Conservation (phyloP, 2,888 invertebrate species). For the Mythimna impura region DNA sequence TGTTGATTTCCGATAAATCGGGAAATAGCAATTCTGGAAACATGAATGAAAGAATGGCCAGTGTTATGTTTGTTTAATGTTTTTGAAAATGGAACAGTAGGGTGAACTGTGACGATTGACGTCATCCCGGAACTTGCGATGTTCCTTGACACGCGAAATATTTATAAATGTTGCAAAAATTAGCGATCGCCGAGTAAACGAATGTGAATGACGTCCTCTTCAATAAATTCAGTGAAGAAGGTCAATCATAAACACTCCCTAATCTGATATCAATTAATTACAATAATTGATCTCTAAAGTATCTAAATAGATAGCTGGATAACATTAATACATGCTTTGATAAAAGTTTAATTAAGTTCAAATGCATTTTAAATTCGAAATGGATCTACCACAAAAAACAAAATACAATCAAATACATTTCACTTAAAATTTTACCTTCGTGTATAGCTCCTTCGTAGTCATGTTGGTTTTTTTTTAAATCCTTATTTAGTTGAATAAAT, state of each 20-base stretch:
- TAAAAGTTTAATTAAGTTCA: conserved; percentile 37
- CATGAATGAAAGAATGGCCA: conserved; percentile 34
- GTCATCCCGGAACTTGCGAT: conserved; percentile 61
- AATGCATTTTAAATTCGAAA: conserved; percentile 64
- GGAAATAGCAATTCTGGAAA: conserved; percentile 20
- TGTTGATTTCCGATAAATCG: conserved; percentile 29
- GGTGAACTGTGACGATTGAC: conserved; percentile 45
- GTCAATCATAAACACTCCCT: conserved; percentile 61
- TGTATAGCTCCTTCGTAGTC: conserved; percentile 89
- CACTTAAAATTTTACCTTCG: conserved; percentile 81
- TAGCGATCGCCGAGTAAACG: conserved; percentile 34
- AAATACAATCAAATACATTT: conserved; percentile 60
- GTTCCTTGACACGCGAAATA: conserved; percentile 47
- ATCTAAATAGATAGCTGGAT: neutral
- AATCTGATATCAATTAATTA: conserved; percentile 29
- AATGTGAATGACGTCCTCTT: conserved; percentile 57
- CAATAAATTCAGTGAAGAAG: conserved; percentile 55
- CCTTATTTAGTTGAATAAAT: conserved; percentile 61
- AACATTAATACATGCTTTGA: neutral
- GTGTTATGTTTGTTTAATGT: conserved; percentile 45
- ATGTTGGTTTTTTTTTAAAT: conserved; percentile 74
- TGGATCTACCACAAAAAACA: conserved; percentile 51
- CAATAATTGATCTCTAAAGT: neutral
- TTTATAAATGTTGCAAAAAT: conserved; percentile 51
- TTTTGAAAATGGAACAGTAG: conserved; percentile 53